Conservation (phyloP, 2,113 vertebrate species). For the Collichthys lucidus region DNA sequence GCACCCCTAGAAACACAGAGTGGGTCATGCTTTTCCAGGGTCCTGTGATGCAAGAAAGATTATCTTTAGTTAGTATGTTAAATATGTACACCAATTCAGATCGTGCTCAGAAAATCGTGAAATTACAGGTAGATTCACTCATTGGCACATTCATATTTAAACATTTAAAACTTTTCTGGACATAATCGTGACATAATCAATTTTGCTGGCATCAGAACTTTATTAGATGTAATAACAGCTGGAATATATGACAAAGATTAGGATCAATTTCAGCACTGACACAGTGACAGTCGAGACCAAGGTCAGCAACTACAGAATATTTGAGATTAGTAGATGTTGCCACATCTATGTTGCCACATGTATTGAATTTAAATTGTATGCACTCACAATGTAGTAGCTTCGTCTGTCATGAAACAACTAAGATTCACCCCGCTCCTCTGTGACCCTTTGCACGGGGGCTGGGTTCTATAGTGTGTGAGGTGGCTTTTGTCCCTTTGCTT, state of each 20-base stretch:
- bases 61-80: conserved; percentile 29
- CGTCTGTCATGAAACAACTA: conserved; percentile 14
- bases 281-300: not conserved
- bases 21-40: conserved; percentile 20
- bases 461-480: conserved; percentile 42
- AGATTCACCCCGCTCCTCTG: conserved; percentile 37
- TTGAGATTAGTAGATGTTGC: not conserved
- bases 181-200: not conserved
- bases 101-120: not conserved
- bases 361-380: conserved; percentile 4
- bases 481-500: conserved; percentile 75
- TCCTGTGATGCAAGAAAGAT: conserved; percentile 47
- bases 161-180: not conserved
- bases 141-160: not conserved
- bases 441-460: conserved; percentile 33
- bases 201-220: not conserved
- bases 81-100: conserved; percentile 28
- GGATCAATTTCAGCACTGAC: not conserved
- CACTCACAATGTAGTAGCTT: not conserved
- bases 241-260: not conserved
- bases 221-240: not conserved
- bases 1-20: conserved; percentile 38
- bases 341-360: not conserved
- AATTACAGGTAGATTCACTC: not conserved
- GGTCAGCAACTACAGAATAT: not conserved